Base-by-base conservation (phyloP, 1,140 invertebrate species). In the Tetranychus cinnabarinus region DNA sequence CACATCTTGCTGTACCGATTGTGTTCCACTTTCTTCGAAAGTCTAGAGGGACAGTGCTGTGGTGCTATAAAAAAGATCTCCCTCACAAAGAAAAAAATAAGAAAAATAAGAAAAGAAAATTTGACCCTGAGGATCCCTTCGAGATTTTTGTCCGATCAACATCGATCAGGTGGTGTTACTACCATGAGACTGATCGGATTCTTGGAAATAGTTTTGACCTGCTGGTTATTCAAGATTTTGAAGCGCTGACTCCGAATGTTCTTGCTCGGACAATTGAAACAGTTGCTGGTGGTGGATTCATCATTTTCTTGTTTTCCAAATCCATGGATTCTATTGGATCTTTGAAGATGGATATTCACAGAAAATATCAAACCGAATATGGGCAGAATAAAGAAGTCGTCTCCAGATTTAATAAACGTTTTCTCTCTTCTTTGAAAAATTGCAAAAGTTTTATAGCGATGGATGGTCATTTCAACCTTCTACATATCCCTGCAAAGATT, bases 301-400 rank as follows among this genome's bases (percentile, higher is more conserved):
- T 99, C 62, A 80, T 97, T 45, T 72, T 99, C 8, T 70, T 85
- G 3, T 73, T 98, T 0, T 81, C 86, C 69, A 42, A 42, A 42
- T 81, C 81, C 36, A 77, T 99, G 63, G 78, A 79, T 55, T 97
- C 92, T 0, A 73, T 99, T 6, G 85, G 88, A 71, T 92, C 99
- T 70, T 76, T 99, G 0, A 97, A 89, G 70, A 99, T 99, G 96
- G 95, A 99, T 80, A 90, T 98, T 12, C 96, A 99, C 78, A 81
- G 88, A 66, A 78, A 93, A 67, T 92, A 82, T 69, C 79, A 93
- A 65, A 98, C 95, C 13, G 92, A 97, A 77, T 82, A 90, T 10
- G 88, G 97, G 73, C 80, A 86, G 67, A 56, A 56, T 36, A 55
- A 55, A 55, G 82, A 92, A 72, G 79, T 98, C 56, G 83, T 91